Percentiles rank a stretch among this genome's conserved stretches.
Evolutionary conservation across 2,113 vertebrate genomes (phyloP).

Genomic region (Siniperca knerii): DNA sequence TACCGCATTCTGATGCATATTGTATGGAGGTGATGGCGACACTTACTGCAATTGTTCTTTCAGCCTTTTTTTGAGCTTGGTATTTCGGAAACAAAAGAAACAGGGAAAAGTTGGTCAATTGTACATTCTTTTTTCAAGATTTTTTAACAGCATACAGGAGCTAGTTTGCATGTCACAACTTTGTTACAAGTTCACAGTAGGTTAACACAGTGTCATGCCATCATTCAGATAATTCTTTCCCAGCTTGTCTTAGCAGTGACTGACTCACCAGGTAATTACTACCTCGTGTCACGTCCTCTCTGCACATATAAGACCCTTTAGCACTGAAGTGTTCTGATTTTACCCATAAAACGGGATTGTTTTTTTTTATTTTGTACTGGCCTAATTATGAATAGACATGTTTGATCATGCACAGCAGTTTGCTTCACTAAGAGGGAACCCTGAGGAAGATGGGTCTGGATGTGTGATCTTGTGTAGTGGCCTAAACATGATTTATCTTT

Average conservation of each 20-base stretch:
- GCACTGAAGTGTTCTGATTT: slow-evolving; percentile 19
- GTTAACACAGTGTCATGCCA: slow-evolving; percentile 19
- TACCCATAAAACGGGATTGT: not conserved
- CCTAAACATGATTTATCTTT: not conserved
- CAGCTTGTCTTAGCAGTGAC: not conserved
- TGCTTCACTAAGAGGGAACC: not conserved
- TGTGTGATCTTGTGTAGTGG: not conserved
- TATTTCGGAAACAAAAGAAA: not conserved
- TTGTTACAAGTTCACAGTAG: not conserved
- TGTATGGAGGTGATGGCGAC: not conserved
- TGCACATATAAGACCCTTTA: slow-evolving; percentile 3
- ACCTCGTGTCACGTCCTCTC: slow-evolving; percentile 5
- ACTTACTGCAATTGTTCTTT: slow-evolving; percentile 5
- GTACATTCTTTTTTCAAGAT: not conserved
- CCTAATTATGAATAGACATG: slow-evolving; percentile 30
- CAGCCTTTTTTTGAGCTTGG: not conserved
- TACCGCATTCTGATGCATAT: not conserved
- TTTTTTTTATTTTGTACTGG: not conserved
- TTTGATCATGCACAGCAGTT: slow-evolving; percentile 16
- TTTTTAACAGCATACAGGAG: not conserved
- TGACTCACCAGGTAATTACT: slow-evolving; percentile 24
- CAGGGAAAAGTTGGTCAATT: not conserved
- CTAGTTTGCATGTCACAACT: not conserved
- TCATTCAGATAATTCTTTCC: slow-evolving; percentile 39
- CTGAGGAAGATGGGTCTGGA: not conserved